These are phyloP conservation scores for Drosophila fungiperda DNA, from an alignment of 2,888 invertebrate genomes.

Conservation along the genomic window DNA sequence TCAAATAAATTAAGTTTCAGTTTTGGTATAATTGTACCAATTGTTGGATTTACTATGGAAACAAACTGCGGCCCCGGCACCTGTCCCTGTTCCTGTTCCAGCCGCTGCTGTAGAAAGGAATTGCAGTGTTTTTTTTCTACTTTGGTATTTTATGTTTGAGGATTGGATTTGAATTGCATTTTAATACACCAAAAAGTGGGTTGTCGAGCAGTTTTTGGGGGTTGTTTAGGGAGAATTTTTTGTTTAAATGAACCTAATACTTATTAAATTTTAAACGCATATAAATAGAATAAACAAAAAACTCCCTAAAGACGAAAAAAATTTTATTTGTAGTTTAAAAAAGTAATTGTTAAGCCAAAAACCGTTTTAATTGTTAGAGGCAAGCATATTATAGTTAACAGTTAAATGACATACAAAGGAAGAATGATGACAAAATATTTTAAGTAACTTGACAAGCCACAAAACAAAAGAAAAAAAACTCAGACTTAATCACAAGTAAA, in stretches of 20 bases:
- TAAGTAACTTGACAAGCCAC: slow-evolving; percentile 4
- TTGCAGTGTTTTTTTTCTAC: slow-evolving; percentile 34
- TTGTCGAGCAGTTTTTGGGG: slow-evolving; percentile 38
- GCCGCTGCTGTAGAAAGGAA: slow-evolving; percentile 13
- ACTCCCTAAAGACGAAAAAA: not conserved
- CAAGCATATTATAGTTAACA: not conserved
- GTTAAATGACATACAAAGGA: not conserved
- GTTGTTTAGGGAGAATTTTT: slow-evolving; percentile 21
- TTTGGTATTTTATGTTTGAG: slow-evolving; percentile 48
- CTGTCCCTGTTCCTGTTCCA: not conserved
- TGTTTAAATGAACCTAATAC: not conserved
- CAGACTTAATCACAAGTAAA: not conserved
- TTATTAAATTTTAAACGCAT: not conserved
- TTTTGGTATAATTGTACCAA: slow-evolving; percentile 44
- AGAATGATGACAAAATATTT: slow-evolving; percentile 5
- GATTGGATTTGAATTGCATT: slow-evolving; percentile 46
- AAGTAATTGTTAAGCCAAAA: not conserved
- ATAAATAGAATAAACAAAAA: not conserved
- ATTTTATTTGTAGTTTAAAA: not conserved
- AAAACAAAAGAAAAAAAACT: not conserved
- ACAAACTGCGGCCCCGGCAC: slow-evolving; percentile 3
- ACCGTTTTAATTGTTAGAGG: not conserved
- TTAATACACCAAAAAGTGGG: slow-evolving; percentile 44
- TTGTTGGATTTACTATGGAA: slow-evolving; percentile 44
- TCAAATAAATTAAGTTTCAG: not conserved